These are phyloP conservation scores for Leptobrachium leishanense DNA, from an alignment of 2,113 vertebrate species.

Conservation along the genomic window DNA sequence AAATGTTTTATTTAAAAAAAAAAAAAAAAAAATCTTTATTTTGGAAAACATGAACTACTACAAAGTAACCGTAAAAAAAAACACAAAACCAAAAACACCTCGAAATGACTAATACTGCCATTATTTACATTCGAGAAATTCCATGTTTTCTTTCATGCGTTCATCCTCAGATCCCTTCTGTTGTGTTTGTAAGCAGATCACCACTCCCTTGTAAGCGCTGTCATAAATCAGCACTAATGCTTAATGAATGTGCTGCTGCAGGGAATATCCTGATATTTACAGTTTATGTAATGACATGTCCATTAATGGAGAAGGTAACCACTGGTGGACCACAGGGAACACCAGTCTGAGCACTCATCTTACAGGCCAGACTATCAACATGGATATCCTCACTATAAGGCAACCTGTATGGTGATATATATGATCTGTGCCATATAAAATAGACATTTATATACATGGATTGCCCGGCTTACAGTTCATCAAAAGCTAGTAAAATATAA, in stretches of 20 bases:
- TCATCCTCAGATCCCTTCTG: background rate
- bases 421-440: no score
- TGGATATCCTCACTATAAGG: no score
- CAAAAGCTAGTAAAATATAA: no score
- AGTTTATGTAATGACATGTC: background rate
- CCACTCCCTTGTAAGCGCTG: constrained; percentile 12
- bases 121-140: background rate
- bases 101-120: background rate
- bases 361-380: no score
- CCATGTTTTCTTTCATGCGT: background rate
- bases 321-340: no score
- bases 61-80: background rate
- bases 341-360: no score
- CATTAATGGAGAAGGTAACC: no score
- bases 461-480: no score
- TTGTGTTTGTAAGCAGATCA: background rate
- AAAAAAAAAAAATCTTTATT: no score
- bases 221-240: background rate
- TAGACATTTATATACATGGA: no score
- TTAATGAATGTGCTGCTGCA: background rate
- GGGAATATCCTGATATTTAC: constrained; percentile 10
- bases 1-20: no score
- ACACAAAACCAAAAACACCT: background rate
- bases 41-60: background rate
- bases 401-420: no score